Percentiles rank a stretch among this genome's conserved stretches.
Evolutionary conservation across 2,888 invertebrate genomes (phyloP).

Genomic region (Brachypalpus laphriformis): DNA sequence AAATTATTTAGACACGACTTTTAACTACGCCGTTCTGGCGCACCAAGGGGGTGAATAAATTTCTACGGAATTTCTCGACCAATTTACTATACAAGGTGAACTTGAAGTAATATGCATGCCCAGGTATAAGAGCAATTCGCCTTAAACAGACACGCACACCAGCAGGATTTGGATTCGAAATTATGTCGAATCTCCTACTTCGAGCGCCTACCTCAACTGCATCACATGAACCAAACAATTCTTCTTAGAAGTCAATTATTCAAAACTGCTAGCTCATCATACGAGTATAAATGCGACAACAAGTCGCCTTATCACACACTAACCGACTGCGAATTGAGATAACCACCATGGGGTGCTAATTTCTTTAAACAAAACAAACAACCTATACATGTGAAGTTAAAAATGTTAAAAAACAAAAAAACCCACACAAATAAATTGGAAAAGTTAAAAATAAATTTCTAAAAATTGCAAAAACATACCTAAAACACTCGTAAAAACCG

Average conservation of each 20-base stretch:
- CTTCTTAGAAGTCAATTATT: neutral
- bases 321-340: neutral
- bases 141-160: neutral
- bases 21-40: neutral
- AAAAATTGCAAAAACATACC: neutral
- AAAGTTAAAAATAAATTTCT: neutral
- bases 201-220: neutral
- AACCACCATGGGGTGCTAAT: neutral
- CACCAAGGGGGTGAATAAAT: slow-evolving; percentile 4
- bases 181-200: neutral
- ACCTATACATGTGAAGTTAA: neutral
- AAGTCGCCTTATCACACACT: neutral
- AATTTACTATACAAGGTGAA: slow-evolving; percentile 6
- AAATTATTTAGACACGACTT: neutral
- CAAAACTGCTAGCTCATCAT: neutral
- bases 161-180: neutral
- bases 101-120: neutral
- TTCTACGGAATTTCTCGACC: neutral
- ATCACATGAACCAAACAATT: neutral
- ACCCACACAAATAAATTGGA: neutral
- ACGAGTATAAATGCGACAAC: neutral
- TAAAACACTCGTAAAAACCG: neutral
- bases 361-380: neutral
- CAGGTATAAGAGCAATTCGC: neutral
- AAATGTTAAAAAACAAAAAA: neutral